These are phyloP conservation scores for Lucinisca nassula DNA, from an alignment of 2,888 invertebrate genomes.

Conservation along the genomic window DNA sequence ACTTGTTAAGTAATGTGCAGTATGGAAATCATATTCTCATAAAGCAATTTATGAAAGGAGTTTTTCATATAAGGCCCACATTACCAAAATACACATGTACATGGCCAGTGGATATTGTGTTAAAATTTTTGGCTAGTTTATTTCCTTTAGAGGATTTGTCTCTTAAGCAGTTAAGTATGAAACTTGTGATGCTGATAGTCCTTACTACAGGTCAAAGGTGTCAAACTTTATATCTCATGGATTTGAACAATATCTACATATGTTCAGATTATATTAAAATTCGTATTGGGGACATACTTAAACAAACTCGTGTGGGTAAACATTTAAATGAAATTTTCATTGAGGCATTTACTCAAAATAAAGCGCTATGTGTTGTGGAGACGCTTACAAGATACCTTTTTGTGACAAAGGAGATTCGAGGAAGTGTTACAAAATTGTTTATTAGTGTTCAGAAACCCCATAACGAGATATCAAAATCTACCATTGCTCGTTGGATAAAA, in stretches of 20 bases:
- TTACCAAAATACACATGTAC: conserved; percentile 17
- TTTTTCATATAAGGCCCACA: conserved; percentile 34
- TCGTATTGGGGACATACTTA: conserved; percentile 15
- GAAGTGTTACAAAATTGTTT: no score
- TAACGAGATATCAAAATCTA: no score
- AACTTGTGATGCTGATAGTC: conserved; percentile 4
- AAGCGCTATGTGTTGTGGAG: not conserved
- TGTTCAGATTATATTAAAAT: conserved; percentile 5
- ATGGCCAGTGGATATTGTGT: not conserved
- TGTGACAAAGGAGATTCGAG: not conserved
- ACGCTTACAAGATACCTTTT: not conserved
- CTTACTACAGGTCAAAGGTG: conserved; percentile 33
- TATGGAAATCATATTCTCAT: conserved; percentile 38
- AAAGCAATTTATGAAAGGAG: conserved; percentile 39
- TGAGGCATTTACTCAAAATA: not conserved
- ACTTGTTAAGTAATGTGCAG: not conserved
- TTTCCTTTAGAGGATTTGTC: not conserved
- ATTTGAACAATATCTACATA: conserved; percentile 20
- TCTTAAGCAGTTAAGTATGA: not conserved
- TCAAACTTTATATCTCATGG: conserved; percentile 5
- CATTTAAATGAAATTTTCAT: conserved; percentile 17
- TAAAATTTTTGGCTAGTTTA: not conserved
- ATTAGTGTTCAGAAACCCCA: no score
- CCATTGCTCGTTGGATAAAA: not conserved
- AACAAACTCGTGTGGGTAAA: not conserved